Evolutionary conservation across 2,888 invertebrate species (phyloP), one percentile per base, ranked within the genome.

Genomic region (Brachylomia viminalis): DNA sequence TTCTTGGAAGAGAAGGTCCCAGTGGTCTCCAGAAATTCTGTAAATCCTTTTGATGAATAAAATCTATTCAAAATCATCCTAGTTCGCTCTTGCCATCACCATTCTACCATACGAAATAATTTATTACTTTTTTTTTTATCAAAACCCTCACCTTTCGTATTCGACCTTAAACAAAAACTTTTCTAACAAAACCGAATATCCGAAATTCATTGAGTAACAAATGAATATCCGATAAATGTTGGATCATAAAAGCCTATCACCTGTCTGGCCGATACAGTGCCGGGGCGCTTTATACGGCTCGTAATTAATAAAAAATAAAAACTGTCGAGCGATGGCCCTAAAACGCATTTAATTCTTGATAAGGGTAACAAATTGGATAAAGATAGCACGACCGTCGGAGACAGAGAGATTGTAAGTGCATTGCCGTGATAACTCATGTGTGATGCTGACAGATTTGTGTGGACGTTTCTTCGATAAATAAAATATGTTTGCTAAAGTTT

Each of bases 321-420:
- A 90, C 89, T 92, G 91, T 88, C 92, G 90, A 92, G 90, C 90
- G 93, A 94, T 90, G 93, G 93, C 92, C 92, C 94, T 95, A 95
- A 96, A 96, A 96, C 94, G 95, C 96, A 96, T 96, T 96, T 96
- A 96, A 96, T 96, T 94, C 95, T 93, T 95, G 96, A 96, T 96
- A 96, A 95, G 95, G 96, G 95, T 96, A 96, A 96, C 96, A 96
- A 96, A 96, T 96, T 96, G 96, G 94, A 96, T 96, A 95, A 94
- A 96, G 96, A 96, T 96, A 96, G 95, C 93, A 94, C 91, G 91
- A 90, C 91, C 88, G 91, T 93, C 92, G 92, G 93, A 94, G 95
- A 95, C 95, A 95, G 94, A 93, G 93, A 95, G 96, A 96, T 96
- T 93, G 96, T 96, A 95, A 96, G 96, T 96, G 96, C 96, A 96